Base-by-base conservation (phyloP, 2,113 vertebrate species). In the Nestor notabilis region DNA sequence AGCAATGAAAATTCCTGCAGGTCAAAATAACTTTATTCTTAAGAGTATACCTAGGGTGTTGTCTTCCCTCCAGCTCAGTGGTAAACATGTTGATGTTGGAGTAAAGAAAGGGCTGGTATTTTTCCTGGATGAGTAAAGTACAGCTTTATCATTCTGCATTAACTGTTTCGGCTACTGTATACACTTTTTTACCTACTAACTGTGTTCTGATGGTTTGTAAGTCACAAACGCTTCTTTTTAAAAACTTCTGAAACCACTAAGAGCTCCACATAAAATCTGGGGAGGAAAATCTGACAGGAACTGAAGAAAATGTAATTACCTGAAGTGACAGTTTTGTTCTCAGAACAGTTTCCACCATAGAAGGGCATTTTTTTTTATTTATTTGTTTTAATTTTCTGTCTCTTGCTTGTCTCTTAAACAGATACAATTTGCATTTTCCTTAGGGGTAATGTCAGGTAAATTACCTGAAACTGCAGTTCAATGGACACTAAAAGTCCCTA, bases 81-180 rank as follows among this genome's bases (percentile, higher is more conserved):
- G 95, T 97, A 97, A 97, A 95, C 81, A 96, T 96, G 94, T 97
- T 96, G 96, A 95, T 94, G 49, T 95, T 97, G 96, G 97, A 96
- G 61, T 72, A 85, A 79, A 92, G 80, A 84, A 91, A 72, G 28
- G 11, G 25, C 56, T 91, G 53, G 47, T 95, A 82, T 92, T 97
- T 95, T 77, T 91, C 83, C 92, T 91, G 77, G 74, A 75, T 83
- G 47, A 72, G 49, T 43, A 49, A 92, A 91, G 10, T 37, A 87
- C 69, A 69, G 31, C 44, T 92, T 93, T 89, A 95, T 95, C 66
- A 79, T 79, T 75, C 77, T 69, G 17, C 69, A 49, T 95, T 92
- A 97, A 94, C 92, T 76, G 13, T 91, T 97, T 95, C 86, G 84
- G 68, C 41, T 31, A 9, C 52, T 82, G 39, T 39, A 44, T 17